Percentiles rank a stretch among this genome's conserved stretches.
Evolutionary conservation across 1,140 invertebrate genomes (phyloP).

Genomic region (Anoplolepis gracilipes): DNA sequence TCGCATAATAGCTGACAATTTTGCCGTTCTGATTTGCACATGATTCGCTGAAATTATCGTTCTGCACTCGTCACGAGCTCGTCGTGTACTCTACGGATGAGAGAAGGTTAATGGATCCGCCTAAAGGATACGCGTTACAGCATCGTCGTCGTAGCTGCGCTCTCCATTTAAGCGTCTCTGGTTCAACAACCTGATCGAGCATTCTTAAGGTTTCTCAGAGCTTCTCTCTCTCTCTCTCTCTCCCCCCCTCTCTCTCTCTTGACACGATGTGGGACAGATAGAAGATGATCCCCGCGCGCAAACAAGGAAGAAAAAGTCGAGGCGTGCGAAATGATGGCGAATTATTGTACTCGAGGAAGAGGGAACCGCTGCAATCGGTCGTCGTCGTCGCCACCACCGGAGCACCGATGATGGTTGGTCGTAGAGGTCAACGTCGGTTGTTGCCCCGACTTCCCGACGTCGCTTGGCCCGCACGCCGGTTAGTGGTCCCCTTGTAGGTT

Average conservation of each 20-base stretch:
- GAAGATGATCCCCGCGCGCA: neutral
- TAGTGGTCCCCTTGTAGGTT: slow-evolving; percentile 53
- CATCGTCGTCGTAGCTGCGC: neutral
- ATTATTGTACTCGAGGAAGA: slow-evolving; percentile 62
- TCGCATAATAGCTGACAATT: slow-evolving; percentile 11
- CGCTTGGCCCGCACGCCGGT: slow-evolving; percentile 67
- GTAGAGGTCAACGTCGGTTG: slow-evolving; percentile 79
- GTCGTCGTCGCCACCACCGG: neutral
- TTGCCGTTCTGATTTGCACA: neutral
- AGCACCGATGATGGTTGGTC: slow-evolving; percentile 63
- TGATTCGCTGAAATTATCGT: neutral
- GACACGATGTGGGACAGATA: slow-evolving; percentile 59
- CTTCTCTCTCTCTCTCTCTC: neutral
- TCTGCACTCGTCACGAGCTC: neutral
- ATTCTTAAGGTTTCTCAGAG: slow-evolving; percentile 44
- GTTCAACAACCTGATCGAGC: slow-evolving; percentile 55
- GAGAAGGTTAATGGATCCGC: slow-evolving; percentile 36
- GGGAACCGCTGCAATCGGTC: neutral
- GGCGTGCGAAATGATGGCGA: slow-evolving; percentile 63
- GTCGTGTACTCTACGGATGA: neutral
- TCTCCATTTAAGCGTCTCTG: slow-evolving; percentile 1
- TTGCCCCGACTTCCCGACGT: slow-evolving; percentile 74
- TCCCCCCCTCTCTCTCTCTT: neutral
- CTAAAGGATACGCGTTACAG: slow-evolving; percentile 30
- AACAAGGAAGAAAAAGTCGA: slow-evolving; percentile 17